phyloP scores from a whole-genome alignment of 2,888 invertebrate species.

The Oscheius onirici region DNA sequence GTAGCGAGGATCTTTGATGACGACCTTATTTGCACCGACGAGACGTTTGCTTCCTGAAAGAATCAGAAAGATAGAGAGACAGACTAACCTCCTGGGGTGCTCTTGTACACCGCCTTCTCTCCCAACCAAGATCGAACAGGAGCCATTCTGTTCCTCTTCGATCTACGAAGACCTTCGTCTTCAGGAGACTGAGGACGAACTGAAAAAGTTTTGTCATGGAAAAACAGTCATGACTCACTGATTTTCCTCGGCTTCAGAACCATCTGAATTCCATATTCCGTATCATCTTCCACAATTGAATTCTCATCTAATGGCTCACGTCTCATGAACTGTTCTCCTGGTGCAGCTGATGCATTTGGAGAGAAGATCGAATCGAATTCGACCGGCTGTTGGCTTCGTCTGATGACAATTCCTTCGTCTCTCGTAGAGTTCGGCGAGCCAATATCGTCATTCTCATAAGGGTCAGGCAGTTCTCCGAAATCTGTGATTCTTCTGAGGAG shows the following conservation, averaged over 20 bases:
- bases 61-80: neutral
- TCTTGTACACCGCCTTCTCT: conserved; percentile 27
- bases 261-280: neutral
- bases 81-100: conserved; percentile 2
- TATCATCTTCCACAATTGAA: conserved; percentile 10
- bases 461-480: neutral
- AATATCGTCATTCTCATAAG: conserved; percentile 3
- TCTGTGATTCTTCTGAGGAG: too few relatives aligned
- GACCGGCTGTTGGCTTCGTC: neutral
- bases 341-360: neutral
- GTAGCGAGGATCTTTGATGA: conserved; percentile 8
- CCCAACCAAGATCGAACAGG: conserved; percentile 27
- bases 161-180: conserved; percentile 24
- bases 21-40: conserved; percentile 13
- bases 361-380: conserved; percentile 11
- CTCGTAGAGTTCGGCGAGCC: neutral
- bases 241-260: conserved; percentile 28
- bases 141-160: conserved; percentile 24
- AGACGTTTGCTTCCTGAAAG: conserved; percentile 9
- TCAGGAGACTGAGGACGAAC: conserved; percentile 20
- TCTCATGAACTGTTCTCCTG: neutral
- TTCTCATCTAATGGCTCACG: neutral
- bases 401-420: neutral
- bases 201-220: conserved; percentile 16
- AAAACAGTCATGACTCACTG: neutral